phyloP scores from a whole-genome alignment of 2,113 vertebrate genomes.

The Hemiprocne comata region DNA sequence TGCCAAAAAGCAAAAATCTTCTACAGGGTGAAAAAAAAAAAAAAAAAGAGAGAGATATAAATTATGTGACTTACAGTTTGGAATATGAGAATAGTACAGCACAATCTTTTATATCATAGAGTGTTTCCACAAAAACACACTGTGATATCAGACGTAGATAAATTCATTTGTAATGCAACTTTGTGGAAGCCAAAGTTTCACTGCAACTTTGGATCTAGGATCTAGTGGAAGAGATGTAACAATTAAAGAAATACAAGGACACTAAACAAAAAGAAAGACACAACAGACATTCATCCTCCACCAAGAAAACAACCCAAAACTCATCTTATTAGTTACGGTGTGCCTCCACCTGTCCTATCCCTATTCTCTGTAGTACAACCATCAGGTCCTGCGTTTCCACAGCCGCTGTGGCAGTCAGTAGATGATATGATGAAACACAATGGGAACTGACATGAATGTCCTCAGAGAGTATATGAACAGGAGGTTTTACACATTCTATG shows the following conservation, averaged over 20 bases:
- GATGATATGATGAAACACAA: neutral
- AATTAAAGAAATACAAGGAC: neutral
- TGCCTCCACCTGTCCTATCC: neutral
- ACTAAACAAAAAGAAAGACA: neutral
- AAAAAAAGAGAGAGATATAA: neutral
- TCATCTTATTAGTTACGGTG: rapidly evolving
- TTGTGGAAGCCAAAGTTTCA: neutral
- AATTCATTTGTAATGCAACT: neutral
- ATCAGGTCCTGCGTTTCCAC: neutral
- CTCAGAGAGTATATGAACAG: neutral
- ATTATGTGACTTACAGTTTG: neutral
- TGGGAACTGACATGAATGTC: neutral
- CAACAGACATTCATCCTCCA: neutral
- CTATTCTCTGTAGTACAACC: neutral
- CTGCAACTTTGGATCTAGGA: neutral
- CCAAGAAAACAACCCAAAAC: neutral
- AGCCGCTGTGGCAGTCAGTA: neutral
- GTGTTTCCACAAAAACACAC: neutral
- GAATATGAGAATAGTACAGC: neutral
- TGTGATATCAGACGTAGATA: neutral
- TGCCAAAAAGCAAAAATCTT: neutral
- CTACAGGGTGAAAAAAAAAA: neutral
- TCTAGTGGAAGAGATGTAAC: neutral
- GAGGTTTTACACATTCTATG: neutral
- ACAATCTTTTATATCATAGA: neutral